Evolutionary conservation across 30 jellyfish, hydroid and myxozoan genomes (phyloP), one percentile per base, ranked within the genome.

Genomic region (Pseudorhiza aurosa): DNA sequence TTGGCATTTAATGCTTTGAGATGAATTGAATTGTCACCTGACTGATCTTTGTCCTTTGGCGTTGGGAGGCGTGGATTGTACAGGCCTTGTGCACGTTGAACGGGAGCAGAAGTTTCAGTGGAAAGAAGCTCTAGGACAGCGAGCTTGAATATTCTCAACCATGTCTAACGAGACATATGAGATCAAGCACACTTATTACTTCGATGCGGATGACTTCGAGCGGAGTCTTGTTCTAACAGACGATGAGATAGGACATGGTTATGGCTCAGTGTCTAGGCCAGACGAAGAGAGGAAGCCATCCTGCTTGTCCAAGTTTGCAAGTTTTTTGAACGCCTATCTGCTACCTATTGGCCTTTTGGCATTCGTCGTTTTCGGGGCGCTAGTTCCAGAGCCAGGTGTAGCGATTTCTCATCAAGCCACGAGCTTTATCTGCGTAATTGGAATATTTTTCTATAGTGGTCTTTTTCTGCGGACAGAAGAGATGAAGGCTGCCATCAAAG

Each of bases 401-500:
- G 83, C 92, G 8, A 80, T 93, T 29, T 57, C 79, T 31, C 97
- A 87, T 63, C 27, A 79, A 65, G 96, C 88, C n/a, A 87, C 97
- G 47, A 59, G 55, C 25, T 93, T 81, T 58, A 47, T 87, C 39
- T 87, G 97, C 56, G 90, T 93, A 25, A 70, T 87, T 68, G 95
- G 95, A 26, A 87, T 93, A 30, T 93, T 93, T 74, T 55, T 87
- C 62, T 68, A 76, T 60, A 87, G 97, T 82, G 99, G 99, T 3
- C 83, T 93, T 31, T 93, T 79, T 37, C 58, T 93, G 62, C 74
- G 69, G n/a, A 86, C 99, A 17, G 89, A 71, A 18, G 97, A 92
- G 42, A 64, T 93, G 74, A 79, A 84, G 78, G 96, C 91, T 17
- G 96, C 97, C 56, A n/a, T 87, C 32, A 93, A 81, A 59, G 94